Percentiles rank a stretch among this genome's conserved stretches.
Evolutionary conservation across 2,797 vertebrate species (phyloP).

Genomic region (Decapterus maruadsi): DNA sequence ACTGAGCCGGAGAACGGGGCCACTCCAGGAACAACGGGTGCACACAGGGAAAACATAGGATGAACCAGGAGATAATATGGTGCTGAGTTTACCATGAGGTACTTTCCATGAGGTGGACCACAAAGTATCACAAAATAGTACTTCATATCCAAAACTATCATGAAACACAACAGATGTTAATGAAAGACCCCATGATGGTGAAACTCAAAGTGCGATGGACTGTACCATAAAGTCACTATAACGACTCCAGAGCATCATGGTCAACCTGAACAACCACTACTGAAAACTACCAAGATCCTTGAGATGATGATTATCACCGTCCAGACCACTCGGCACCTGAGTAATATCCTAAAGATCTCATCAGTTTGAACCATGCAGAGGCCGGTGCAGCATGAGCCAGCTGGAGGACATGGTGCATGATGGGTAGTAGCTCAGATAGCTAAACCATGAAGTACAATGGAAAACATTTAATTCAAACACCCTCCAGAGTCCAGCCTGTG

Average conservation of each 20-base stretch:
- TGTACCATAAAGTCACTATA: not conserved
- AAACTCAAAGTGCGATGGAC: not conserved
- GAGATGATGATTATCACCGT: no score
- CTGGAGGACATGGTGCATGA: no score
- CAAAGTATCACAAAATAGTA: not conserved
- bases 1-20: not conserved
- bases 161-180: not conserved
- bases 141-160: not conserved
- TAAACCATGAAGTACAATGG: not conserved
- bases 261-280: not conserved
- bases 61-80: not conserved
- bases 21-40: constrained; percentile 13
- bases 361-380: no score
- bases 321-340: not conserved
- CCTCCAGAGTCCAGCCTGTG: constrained; percentile 19
- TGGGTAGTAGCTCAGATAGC: not conserved
- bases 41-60: no score
- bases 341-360: not conserved
- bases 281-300: not conserved
- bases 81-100: not conserved
- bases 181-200: not conserved
- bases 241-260: no score
- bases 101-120: no score
- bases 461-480: not conserved
- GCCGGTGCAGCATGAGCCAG: no score